Evolutionary conservation across 2,797 vertebrate genomes (phyloP), one percentile per base, ranked within the genome.

Genomic region (Sciurus vulgaris): DNA sequence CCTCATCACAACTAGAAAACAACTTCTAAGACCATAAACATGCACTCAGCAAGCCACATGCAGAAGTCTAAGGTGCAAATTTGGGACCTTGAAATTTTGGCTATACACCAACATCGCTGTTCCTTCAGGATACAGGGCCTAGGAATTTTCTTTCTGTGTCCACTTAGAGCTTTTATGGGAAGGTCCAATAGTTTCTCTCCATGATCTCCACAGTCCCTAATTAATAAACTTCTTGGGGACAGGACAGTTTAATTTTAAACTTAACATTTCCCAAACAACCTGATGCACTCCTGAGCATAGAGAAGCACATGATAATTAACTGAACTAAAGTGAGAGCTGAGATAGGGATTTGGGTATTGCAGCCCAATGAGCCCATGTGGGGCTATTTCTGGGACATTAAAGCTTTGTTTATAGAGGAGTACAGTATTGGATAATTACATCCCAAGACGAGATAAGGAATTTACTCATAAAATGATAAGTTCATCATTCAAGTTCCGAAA

Each of bases 201-300:
- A 7, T 47, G 28, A 93, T 11, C 5, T 54, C 38, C 33, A 59
- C 4, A 61, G 12, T 95, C 54, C 38, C 63, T 93, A 83, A 85
- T 22, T 67, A 79, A 20, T 54, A 76, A 86, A 86, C 12, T 65
- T 35, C 47, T 41, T 76, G n/a, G 89, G 54, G 22, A 56, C 28
- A 93, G 70, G 63, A 78, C n/a, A 77, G 61, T 56, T 83, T 63
- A 74, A 63, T 44, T 89, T 89, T 76, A 89, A 54, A 89, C 35
- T 67, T 56, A 28, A 26, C 49, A 59, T 41, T 41, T n/a, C 44
- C 24, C 20, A 28, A 54, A 51, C 10, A 28, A 67, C 15, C 17
- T 61, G 74, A 59, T 61, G 59, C 14, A 54, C 33, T 70, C 70
- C 63, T 74, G 38, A 13, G 81, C 41, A 38, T 5, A 51, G 33